Percentiles rank a stretch among this genome's conserved stretches.
phyloP scores from a whole-genome alignment of 2,113 vertebrate genomes.

The Turnix velox region DNA sequence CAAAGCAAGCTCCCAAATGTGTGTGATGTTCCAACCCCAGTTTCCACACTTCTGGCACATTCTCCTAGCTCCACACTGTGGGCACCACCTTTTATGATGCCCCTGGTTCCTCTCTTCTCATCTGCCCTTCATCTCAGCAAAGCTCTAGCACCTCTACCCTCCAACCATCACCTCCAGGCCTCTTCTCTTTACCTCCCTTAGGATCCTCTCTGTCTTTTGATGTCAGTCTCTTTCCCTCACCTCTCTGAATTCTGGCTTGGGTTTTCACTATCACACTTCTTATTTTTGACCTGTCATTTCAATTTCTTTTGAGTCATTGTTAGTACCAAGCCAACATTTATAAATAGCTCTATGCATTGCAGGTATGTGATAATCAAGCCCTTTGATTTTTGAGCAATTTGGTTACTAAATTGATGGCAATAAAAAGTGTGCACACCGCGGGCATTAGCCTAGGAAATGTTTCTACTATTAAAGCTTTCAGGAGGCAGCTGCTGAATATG shows the following conservation, averaged over 20 bases:
- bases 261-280: not conserved
- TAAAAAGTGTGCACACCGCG: not conserved
- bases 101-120: not conserved
- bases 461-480: not conserved
- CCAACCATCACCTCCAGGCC: not conserved
- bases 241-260: not conserved
- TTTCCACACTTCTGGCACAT: not conserved
- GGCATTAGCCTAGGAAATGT: not conserved
- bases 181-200: not conserved
- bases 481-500: not conserved
- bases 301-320: slow-evolving; percentile 33
- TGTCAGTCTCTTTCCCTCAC: not conserved
- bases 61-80: not conserved
- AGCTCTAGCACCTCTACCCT: not conserved
- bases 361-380: slow-evolving; percentile 15
- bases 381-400: slow-evolving; percentile 29
- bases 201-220: not conserved
- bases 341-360: slow-evolving; percentile 5
- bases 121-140: not conserved
- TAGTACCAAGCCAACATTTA: slow-evolving; percentile 18
- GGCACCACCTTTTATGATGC: not conserved
- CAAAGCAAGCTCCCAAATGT: not conserved
- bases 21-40: not conserved
- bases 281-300: slow-evolving; percentile 8
- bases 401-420: slow-evolving; percentile 9